Evolutionary conservation across 2,888 invertebrate genomes (phyloP).

Genomic region (Dicycla oo): DNA sequence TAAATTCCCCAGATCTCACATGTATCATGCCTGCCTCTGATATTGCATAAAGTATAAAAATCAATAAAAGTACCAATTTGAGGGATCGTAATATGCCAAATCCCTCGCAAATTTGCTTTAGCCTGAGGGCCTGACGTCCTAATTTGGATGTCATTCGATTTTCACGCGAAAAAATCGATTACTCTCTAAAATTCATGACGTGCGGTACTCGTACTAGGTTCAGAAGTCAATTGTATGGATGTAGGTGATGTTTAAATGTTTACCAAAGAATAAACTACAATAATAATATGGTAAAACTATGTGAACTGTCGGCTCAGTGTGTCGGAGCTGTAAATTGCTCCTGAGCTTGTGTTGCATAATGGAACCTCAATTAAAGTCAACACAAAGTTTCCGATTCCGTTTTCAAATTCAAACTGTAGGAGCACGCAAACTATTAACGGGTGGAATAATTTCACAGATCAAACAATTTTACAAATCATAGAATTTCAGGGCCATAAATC

Average conservation of each 20-base stretch:
- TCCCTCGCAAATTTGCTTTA: conserved; percentile 55
- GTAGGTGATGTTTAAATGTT: not conserved
- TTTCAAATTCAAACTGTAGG: conserved; percentile 55
- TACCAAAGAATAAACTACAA: conserved; percentile 2
- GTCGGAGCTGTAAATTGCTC: conserved; percentile 35
- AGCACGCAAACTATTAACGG: conserved; percentile 56
- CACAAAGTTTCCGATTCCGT: conserved; percentile 55
- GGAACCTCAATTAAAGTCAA: conserved; percentile 61
- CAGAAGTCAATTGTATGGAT: not conserved
- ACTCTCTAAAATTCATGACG: conserved; percentile 27
- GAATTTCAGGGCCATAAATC: conserved; percentile 47
- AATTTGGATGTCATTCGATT: conserved; percentile 57
- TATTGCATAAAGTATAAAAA: conserved; percentile 52
- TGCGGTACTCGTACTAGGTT: conserved; percentile 5
- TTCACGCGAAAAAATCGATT: conserved; percentile 49
- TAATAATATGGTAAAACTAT: conserved; percentile 20
- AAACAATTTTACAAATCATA: conserved; percentile 61
- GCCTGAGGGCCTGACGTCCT: conserved; percentile 50
- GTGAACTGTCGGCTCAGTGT: conserved; percentile 5
- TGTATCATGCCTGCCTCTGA: conserved; percentile 12
- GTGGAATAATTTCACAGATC: conserved; percentile 58
- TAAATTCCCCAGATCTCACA: not conserved
- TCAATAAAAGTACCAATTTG: conserved; percentile 52
- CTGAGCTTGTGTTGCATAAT: conserved; percentile 41
- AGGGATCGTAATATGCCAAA: conserved; percentile 56